phyloP scores from a whole-genome alignment of 2,797 vertebrate genomes.

The Allobates femoralis region DNA sequence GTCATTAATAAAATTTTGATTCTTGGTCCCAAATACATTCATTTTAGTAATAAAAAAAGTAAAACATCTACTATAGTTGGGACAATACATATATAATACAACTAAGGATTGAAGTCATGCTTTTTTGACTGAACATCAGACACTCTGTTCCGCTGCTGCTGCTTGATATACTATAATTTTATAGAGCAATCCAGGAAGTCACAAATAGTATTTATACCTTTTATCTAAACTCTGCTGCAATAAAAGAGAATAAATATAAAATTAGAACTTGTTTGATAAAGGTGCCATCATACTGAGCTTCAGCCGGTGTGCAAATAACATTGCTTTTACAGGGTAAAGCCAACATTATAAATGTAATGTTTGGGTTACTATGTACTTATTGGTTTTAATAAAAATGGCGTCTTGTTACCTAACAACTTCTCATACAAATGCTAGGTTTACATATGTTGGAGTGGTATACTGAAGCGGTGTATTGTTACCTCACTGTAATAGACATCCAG shows the following conservation, averaged over 20 bases:
- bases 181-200: neutral
- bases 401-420: neutral
- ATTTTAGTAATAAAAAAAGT: no score
- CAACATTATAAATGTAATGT: neutral
- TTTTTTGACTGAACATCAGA: neutral
- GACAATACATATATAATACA: neutral
- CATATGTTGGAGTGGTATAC: neutral
- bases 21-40: no score
- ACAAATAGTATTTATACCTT: neutral
- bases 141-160: neutral
- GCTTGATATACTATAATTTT: neutral
- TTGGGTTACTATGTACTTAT: neutral
- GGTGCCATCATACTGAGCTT: neutral
- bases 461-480: slow-evolving; percentile 72
- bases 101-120: neutral
- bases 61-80: neutral
- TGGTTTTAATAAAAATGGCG: neutral
- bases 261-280: neutral
- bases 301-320: neutral
- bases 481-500: slow-evolving; percentile 97
- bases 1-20: no score
- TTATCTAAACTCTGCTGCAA: neutral
- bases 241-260: neutral
- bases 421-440: neutral
- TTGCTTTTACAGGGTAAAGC: neutral